phyloP scores from a whole-genome alignment of 2,113 vertebrate species.

The Tautogolabrus adspersus region DNA sequence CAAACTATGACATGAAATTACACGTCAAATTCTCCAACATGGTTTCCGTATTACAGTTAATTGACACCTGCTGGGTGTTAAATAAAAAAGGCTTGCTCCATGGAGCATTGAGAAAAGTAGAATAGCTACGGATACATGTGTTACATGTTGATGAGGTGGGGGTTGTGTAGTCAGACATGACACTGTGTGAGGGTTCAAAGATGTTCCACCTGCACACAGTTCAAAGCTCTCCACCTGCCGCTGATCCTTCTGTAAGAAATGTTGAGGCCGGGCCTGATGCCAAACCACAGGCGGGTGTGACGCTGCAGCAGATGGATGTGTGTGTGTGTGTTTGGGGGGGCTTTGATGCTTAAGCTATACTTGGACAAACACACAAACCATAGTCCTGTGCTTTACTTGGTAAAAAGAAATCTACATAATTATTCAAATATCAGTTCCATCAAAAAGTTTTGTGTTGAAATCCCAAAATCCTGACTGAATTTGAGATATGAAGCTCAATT shows the following conservation, averaged over 20 bases:
- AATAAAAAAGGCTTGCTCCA: too few species aligned
- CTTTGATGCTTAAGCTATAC: conserved; percentile 50
- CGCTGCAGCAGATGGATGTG: conserved; percentile 44
- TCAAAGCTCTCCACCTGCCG: conserved; percentile 74
- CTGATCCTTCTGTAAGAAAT: conserved; percentile 59
- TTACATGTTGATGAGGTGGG: too few species aligned
- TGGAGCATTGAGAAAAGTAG: too few species aligned
- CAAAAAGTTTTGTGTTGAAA: too few species aligned
- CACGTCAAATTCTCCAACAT: too few species aligned
- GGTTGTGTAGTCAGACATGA: neutral
- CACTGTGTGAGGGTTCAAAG: conserved; percentile 64
- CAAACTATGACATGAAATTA: too few species aligned
- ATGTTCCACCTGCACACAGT: conserved; percentile 69
- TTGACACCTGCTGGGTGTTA: too few species aligned
- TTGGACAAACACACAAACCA: neutral
- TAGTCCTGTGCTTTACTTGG: neutral
- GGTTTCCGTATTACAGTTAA: too few species aligned
- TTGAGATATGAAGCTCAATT: too few species aligned
- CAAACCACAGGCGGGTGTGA: conserved; percentile 73
- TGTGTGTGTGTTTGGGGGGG: conserved; percentile 22
- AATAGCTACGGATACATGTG: too few species aligned
- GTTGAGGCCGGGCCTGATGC: conserved; percentile 54
- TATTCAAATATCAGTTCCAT: too few species aligned
- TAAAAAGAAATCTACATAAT: neutral
- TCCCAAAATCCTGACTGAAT: too few species aligned